phyloP scores from a whole-genome alignment of 2,797 vertebrate genomes.

The Muscicapa striata region DNA sequence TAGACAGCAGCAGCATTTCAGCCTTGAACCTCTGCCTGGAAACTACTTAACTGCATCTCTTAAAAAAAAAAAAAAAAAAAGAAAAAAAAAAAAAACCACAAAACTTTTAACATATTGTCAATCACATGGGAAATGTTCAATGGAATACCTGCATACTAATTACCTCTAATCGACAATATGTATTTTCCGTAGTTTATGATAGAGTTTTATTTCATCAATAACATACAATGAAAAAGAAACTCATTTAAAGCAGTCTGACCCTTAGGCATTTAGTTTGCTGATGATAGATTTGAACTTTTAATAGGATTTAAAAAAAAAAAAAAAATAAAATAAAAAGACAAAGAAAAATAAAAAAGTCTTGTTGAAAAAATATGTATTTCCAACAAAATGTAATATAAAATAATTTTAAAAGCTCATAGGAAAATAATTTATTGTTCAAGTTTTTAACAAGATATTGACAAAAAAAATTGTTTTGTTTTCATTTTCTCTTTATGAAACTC shows the following conservation, averaged over 20 bases:
- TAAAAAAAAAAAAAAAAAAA: neutral
- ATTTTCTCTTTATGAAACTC: constrained; percentile 76
- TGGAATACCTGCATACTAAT: constrained; percentile 79
- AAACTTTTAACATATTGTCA: constrained; percentile 66
- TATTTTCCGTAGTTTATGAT: constrained; percentile 78
- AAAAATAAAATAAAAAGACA: neutral
- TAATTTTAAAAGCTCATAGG: constrained; percentile 73
- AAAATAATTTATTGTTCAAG: constrained; percentile 73
- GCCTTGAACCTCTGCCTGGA: constrained; percentile 72
- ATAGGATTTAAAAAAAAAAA: constrained; percentile 53
- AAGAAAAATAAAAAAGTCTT: constrained; percentile 33
- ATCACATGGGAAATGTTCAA: constrained; percentile 64
- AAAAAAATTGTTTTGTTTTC: constrained; percentile 60
- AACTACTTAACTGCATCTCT: constrained; percentile 63
- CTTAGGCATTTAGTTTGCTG: constrained; percentile 75
- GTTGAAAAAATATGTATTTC: constrained; percentile 63
- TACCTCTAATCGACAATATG: constrained; percentile 79
- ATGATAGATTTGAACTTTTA: constrained; percentile 74
- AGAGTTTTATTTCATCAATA: constrained; percentile 76
- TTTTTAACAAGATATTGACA: constrained; percentile 72
- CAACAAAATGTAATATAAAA: constrained; percentile 77
- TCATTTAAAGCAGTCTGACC: constrained; percentile 75
- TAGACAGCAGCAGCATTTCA: constrained; percentile 70
- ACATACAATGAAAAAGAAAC: constrained; percentile 64
- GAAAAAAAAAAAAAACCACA: neutral